Base-by-base conservation (phyloP, 2,888 invertebrate genomes). In the Pterobdella sp. region DNA sequence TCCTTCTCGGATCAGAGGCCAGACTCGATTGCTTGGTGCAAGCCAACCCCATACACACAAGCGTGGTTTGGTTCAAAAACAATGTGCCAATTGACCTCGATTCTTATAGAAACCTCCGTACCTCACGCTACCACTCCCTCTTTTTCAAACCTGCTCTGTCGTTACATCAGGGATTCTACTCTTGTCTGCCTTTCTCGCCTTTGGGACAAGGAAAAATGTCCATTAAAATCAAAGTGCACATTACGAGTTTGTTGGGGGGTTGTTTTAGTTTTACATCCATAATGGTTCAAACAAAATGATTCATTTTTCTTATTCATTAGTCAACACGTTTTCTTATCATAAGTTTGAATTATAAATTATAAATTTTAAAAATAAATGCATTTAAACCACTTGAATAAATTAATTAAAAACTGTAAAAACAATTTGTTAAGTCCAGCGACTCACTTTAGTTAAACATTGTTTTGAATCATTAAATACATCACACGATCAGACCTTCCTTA, bases 21-120 rank as follows among this genome's bases (percentile, higher is more conserved):
- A 56, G 60, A 56, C n/a, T 56, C n/a, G 60, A 56, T 26, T 56
- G 60, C n/a, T 3, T 56, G 4, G 60, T 56, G 60, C 60, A 56
- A 26, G 18, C 60, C 4, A 56, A 56, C n/a, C 60, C 60, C n/a
- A 3, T 14, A 22, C n/a, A 56, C 60, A 56, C 60, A 3, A 56
- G 60, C 60, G 60, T 56, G 14, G 7, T n/a, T 4, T 56, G 60
- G 60, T 56, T 56, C 60, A 7, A 22, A 56, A 56, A 56, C 60
- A 26, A 22, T n/a, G 26, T 3, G 4, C n/a, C n/a, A 4, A 22
- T 56, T 3, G n/a, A 56, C 60, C 60, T 56, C 14, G 26, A 7
- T 3, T 22, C 4, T 3, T 26, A 56, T 26, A 56, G 26, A 22
- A 4, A 14, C 60, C 4, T 56, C 10, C 60, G 60, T 3, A 56